Base-by-base conservation (phyloP, 2,888 invertebrate genomes). In the Ganaspis brasiliensis region DNA sequence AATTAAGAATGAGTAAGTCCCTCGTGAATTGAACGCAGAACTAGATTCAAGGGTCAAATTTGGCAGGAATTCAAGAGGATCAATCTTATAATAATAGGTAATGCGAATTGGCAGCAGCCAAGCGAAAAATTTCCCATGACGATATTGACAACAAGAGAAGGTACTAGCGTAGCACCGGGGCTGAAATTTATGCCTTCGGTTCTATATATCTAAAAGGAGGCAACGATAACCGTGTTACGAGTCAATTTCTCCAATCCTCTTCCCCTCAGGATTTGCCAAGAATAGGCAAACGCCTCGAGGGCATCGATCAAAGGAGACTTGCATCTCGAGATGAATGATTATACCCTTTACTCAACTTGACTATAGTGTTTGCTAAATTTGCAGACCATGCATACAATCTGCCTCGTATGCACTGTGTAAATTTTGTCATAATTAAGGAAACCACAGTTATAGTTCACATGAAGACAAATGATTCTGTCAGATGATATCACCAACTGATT, bases 171-270 rank as follows among this genome's bases (percentile, higher is more conserved):
- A 24, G 26, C 31, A 8, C 9, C 57, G 26, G 24, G n/a, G 26
- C n/a, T 26, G n/a, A 14, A 8, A 24, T 26, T 24, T 67, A 67
- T 67, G 21, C 24, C 24, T 24, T 52, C 16, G 19, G 19, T 49
- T 49, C n/a, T 19, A 8, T 52, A 24, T 67, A 24, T 45, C 21
- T 24, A 14, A 82, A 79, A 79, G 81, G 80, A 79, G 79, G 81
- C 74, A 74, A 63, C 75, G 81, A 74, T 86, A 86, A 86, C 83
- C 71, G 72, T 79, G 81, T 87, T 85, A 85, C 81, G 82, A 85
- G 82, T 86, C 87, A 85, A 87, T 87, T 82, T 86, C 86, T 82
- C 40, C 67, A 67, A 45, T 67, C 45, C 45, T 21, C 45, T n/a
- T 24, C 63, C 63, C 16, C 35, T 12, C 21, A 19, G 6, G 24